Base-by-base conservation (phyloP, 2,113 vertebrate species). In the Mionectes macconnelli region DNA sequence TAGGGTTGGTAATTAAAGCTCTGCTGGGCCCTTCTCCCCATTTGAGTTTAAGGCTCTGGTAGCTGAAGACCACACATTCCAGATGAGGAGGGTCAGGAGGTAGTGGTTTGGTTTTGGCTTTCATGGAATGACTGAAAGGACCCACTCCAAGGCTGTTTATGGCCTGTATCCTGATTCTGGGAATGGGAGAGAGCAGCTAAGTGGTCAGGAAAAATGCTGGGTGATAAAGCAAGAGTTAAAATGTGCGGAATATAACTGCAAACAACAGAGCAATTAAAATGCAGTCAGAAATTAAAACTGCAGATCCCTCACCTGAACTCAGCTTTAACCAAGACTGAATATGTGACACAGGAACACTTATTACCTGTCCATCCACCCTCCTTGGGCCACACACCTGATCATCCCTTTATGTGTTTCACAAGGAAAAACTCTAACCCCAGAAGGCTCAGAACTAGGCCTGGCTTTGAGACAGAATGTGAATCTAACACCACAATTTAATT, bases 31-130 rank as follows among this genome's bases (percentile, higher is more conserved):
- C 96, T 67, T 98, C 98, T 56, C 98, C 98, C 98, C 98, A 99
- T 82, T 98, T 98, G 9, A 98, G 97, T 97, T 98, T 98, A 97
- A 98, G 98, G 97, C 98, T 99, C 96, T 98, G 98, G 94, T 98
- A 97, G 93, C 98, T 98, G 87, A 96, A 98, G 84, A 98, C 97
- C 14, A 96, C 98, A 92, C 98, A 98, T 92, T 98, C 98, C 69
- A 99, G 97, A 21, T 94, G 97, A 39, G 98, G 98, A 68, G 98
- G 98, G 52, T 97, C 98, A 10, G 98, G 98, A 96, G 98, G 98
- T 90, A 98, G 96, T 79, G 98, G 97, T 80, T 97, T 98, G 6
- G 98, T 98, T 96, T 98, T 98, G 93, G 96, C 95, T 97, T 98
- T 98, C 88, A 98, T 98, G 88, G 96, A 93, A 63, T 97, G 95